Percentiles rank a stretch among this genome's conserved stretches.
Evolutionary conservation across 30 jellyfish, hydroid and myxozoan genomes (phyloP).

Genomic region (Sanderia malayensis): DNA sequence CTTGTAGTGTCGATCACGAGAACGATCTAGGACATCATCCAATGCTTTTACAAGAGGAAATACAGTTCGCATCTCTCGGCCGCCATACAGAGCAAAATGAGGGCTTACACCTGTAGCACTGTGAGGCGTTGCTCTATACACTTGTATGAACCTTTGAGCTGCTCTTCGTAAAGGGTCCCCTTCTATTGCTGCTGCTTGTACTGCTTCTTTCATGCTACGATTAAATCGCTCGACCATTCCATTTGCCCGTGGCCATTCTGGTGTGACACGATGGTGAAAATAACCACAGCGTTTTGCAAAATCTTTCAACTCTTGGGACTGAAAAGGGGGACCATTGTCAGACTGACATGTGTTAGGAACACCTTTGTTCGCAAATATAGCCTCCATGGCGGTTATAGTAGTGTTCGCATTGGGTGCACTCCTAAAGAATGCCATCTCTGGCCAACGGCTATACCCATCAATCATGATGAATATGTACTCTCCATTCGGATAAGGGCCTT

Average conservation of each 20-base stretch:
- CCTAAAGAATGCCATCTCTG: constrained; percentile 30
- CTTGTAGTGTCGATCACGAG: constrained; percentile 6
- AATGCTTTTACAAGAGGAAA: neutral
- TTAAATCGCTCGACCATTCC: constrained; percentile 20
- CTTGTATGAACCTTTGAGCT: constrained; percentile 5
- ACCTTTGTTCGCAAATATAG: constrained; percentile 6
- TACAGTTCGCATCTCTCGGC: constrained; percentile 15
- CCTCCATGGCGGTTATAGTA: neutral
- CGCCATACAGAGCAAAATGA: constrained; percentile 3
- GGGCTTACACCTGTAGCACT: constrained; percentile 3
- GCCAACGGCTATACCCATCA: constrained; percentile 18
- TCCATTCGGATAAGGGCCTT: constrained; percentile 31
- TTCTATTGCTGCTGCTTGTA: constrained; percentile 9
- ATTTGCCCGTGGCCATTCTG: constrained; percentile 24
- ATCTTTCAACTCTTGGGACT: neutral
- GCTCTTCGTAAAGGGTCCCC: neutral
- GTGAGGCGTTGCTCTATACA: constrained; percentile 24
- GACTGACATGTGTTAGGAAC: constrained; percentile 11
- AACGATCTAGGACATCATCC: neutral
- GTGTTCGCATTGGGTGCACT: constrained; percentile 2
- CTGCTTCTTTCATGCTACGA: constrained; percentile 8
- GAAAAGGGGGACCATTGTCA: constrained; percentile 16
- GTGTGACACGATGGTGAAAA: constrained; percentile 10
- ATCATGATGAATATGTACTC: constrained; percentile 16
- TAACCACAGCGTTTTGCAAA: constrained; percentile 9